Percentiles rank a stretch among this genome's conserved stretches.
Evolutionary conservation across 2,888 invertebrate species (phyloP).

Genomic region (Agrochola lychnidis): DNA sequence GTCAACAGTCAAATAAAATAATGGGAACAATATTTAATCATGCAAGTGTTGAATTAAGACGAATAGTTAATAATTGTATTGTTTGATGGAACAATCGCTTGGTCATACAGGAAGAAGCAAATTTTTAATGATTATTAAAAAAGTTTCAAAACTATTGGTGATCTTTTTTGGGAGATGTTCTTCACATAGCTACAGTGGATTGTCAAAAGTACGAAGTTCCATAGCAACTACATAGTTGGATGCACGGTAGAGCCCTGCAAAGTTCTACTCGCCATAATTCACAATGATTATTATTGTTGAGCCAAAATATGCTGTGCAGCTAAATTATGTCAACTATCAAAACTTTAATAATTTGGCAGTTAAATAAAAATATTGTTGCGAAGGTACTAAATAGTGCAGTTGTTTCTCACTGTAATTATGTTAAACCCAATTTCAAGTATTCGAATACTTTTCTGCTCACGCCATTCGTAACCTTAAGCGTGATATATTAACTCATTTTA

Average conservation of each 20-base stretch:
- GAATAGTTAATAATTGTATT: not conserved
- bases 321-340: too few relatives aligned
- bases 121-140: not conserved
- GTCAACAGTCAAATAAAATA: not conserved
- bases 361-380: not conserved
- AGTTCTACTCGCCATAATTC: not conserved
- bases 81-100: constrained; percentile 18
- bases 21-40: not conserved
- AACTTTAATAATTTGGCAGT: not conserved
- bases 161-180: not conserved
- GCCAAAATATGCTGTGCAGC: too few relatives aligned
- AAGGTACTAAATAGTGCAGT: not conserved
- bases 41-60: not conserved
- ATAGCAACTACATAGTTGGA: not conserved
- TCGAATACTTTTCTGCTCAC: not conserved
- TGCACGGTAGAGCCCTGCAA: not conserved
- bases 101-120: not conserved
- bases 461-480: not conserved
- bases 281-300: too few relatives aligned
- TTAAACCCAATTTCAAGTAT: not conserved
- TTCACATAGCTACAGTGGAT: not conserved
- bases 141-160: too few relatives aligned
- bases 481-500: not conserved
- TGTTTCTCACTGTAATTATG: not conserved
- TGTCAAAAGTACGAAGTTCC: not conserved